Percentiles rank a stretch among this genome's conserved stretches.
These are phyloP conservation scores for Galagoides demidoff DNA, from an alignment of 2,797 vertebrate genomes.

Conservation along the genomic window DNA sequence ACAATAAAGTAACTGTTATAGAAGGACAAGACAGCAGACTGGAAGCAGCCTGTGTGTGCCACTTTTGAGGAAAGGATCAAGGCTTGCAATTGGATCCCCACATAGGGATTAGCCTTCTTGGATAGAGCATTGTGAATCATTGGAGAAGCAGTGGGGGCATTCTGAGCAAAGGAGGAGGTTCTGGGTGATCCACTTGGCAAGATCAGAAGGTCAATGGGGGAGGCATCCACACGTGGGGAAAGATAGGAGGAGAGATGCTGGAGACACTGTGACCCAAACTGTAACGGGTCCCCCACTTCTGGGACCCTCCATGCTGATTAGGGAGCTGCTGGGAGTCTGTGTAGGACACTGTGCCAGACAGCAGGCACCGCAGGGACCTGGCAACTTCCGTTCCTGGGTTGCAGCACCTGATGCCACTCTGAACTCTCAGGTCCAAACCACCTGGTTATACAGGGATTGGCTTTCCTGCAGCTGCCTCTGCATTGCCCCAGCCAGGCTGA, in stretches of 20 bases:
- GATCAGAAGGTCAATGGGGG: neutral
- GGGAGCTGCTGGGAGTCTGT: neutral
- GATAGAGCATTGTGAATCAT: neutral
- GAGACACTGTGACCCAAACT: neutral
- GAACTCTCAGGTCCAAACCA: neutral
- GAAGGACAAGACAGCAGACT: neutral
- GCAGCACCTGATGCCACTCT: neutral
- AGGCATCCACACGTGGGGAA: neutral
- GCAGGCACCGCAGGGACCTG: neutral
- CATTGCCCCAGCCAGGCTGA: neutral
- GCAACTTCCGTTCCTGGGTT: neutral
- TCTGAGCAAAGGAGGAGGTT: neutral
- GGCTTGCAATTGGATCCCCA: neutral
- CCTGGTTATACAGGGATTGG: neutral
- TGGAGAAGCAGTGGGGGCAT: neutral
- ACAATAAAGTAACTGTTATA: neutral
- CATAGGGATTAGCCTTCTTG: neutral
- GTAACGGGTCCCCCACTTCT: neutral
- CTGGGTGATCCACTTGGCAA: neutral
- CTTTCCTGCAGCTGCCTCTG: neutral
- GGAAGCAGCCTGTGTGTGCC: neutral
- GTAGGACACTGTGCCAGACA: neutral
- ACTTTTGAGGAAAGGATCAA: neutral
- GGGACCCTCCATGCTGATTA: neutral
- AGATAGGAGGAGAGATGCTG: neutral